phyloP scores from a whole-genome alignment of 2,888 invertebrate species.

The Alviniconcha strummeri region DNA sequence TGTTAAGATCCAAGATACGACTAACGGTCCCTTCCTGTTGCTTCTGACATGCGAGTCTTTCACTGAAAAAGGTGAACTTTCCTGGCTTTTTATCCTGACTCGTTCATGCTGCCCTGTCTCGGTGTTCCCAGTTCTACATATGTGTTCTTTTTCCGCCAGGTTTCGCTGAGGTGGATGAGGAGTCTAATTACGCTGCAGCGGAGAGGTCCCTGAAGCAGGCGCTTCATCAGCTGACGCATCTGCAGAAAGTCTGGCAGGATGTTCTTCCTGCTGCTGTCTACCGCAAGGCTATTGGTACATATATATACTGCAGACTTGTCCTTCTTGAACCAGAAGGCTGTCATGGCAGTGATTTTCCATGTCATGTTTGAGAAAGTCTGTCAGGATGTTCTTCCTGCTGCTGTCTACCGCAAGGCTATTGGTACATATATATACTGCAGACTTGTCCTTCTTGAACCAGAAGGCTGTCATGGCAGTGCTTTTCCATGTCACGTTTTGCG shows the following conservation, averaged over 20 bases:
- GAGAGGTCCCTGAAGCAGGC: conserved; percentile 82
- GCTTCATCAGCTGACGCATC: conserved; percentile 86
- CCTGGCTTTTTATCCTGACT: too few species aligned
- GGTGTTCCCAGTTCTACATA: too few species aligned
- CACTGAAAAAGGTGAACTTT: too few species aligned
- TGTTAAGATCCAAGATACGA: too few species aligned
- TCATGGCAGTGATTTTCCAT: not conserved
- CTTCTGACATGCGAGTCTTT: too few species aligned
- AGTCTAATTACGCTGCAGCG: conserved; percentile 57
- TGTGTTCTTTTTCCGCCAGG: conserved; percentile 50
- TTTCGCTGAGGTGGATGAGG: conserved; percentile 67
- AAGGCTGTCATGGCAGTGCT: not conserved
- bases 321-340: not conserved
- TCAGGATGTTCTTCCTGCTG: conserved; percentile 87
- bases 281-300: conserved; percentile 80
- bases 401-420: conserved; percentile 84
- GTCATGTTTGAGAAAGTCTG: conserved; percentile 82
- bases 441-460: not conserved
- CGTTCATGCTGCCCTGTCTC: too few species aligned
- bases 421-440: conserved; percentile 67
- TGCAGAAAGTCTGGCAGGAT: conserved; percentile 91
- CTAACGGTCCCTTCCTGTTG: too few species aligned
- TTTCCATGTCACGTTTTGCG: not conserved
- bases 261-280: conserved; percentile 87
- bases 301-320: not conserved